Base-by-base conservation (phyloP, 2,888 invertebrate species). In the Ptilodon capucinus region DNA sequence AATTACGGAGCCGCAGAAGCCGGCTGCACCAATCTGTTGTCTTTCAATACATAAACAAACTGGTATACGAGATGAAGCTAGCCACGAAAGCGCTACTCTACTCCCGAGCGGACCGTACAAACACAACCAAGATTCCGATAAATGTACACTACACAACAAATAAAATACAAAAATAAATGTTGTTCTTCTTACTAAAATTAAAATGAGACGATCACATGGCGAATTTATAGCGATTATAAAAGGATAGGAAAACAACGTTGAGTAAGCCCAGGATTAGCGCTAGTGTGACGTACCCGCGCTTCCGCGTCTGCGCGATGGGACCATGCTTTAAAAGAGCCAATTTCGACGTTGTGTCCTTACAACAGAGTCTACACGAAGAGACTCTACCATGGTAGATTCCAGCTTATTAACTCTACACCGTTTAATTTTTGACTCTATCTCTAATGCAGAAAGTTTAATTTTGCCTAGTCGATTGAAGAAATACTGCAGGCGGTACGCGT, bases 21-120 rank as follows among this genome's bases (percentile, higher is more conserved):
- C 88, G 84, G 86, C 81, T 81, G 79, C 82, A 86, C 83, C 78
- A 80, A 84, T 84, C 86, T 87, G 89, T 88, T 90, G 89, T 90
- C 88, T 88, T 85, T 72, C 84, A 81, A 87, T 86, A 87, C 83
- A 89, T 91, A 91, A 91, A 91, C 90, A 91, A 91, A 89, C 87
- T 76, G 75, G 54, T 68, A 70, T 80, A 66, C 75, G 81, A 63
- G 66, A 79, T 85, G 90, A 91, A 90, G 81, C 77, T 89, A 89
- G 89, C 81, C 64, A 55, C 86, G 72, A 51, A 53, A 66, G 57
- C 59, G 61, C 53, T 57, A 48, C 44, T 32, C 44, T 51, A 45
- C 42, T 47, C 47, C 42, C 46, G 46, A 30, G 9, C 40, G 40
- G n/a, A 19, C 32, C 25, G 39, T 46, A 43, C 23, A n/a, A 38